A percentile compares a stretch with the other conserved stretches of the same genome.
These are phyloP conservation scores for Oryzaephilus surinamensis DNA, from an alignment of 1,140 invertebrate species.

Conservation along the genomic window DNA sequence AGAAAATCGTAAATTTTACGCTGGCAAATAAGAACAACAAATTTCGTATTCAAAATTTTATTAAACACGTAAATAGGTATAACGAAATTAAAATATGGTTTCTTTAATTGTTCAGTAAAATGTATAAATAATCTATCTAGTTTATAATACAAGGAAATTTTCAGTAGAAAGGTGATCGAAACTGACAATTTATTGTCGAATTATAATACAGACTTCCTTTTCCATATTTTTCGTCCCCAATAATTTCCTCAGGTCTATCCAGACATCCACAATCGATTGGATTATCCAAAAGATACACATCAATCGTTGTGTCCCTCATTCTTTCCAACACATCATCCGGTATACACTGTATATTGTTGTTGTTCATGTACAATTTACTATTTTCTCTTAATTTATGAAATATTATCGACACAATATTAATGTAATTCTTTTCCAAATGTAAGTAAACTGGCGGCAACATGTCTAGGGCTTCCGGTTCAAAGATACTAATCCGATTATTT, in stretches of 20 bases:
- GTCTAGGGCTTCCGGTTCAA: no score
- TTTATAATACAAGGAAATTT: no score
- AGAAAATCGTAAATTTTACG: no score
- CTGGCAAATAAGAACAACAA: no score
- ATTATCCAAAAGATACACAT: constrained; percentile 11
- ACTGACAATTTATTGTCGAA: neutral
- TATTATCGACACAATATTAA: no score
- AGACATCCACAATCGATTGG: constrained; percentile 17
- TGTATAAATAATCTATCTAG: no score
- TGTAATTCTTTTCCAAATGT: no score
- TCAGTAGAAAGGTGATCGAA: no score
- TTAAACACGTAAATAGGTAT: neutral
- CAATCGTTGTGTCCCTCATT: constrained; percentile 5
- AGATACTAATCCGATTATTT: no score
- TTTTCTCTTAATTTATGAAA: no score
- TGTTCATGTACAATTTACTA: no score
- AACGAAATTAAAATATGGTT: neutral
- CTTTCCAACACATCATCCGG: constrained; percentile 12
- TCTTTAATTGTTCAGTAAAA: neutral
- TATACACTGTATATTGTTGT: constrained; percentile 13
- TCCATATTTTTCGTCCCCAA: constrained; percentile 1
- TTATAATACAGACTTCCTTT: neutral
- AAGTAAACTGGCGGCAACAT: no score
- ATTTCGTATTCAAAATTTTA: neutral
- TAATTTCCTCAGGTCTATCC: constrained; percentile 2